A percentile compares a stretch with the other conserved stretches of the same genome.
Conservation (phyloP, 2,797 vertebrate genomes). For the Pampus argenteus region DNA sequence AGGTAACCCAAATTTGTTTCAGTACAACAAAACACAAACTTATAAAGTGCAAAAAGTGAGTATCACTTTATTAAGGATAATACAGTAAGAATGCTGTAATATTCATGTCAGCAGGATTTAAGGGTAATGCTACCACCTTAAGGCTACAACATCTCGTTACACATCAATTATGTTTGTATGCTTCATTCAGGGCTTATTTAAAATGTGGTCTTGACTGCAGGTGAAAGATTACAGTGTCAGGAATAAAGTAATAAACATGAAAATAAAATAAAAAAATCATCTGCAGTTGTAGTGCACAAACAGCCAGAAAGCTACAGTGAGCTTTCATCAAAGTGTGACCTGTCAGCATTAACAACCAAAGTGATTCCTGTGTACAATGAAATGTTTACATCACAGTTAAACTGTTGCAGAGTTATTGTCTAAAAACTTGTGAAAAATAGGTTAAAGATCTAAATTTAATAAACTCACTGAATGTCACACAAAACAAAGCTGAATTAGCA, state of each 20-base stretch:
- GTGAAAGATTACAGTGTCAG: background rate
- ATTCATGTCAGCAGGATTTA: background rate
- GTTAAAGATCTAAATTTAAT: background rate
- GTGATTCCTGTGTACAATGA: background rate
- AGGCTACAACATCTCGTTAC: slow-evolving; percentile 28
- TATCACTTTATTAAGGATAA: slow-evolving; percentile 53
- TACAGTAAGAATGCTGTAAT: slow-evolving; percentile 27
- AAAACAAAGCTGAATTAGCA: slow-evolving; percentile 12
- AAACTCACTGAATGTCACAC: slow-evolving; percentile 3
- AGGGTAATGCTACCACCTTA: slow-evolving; percentile 28
- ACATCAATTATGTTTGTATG: slow-evolving; percentile 1
- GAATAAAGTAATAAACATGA: slow-evolving; percentile 18
- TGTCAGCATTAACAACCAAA: slow-evolving; percentile 16
- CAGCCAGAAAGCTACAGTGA: slow-evolving; percentile 15
- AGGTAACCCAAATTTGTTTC: slow-evolving; percentile 11
- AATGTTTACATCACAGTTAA: background rate
- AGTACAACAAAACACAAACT: slow-evolving; percentile 19
- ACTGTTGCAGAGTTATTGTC: background rate
- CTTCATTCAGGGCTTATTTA: background rate
- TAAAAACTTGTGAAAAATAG: slow-evolving; percentile 8
- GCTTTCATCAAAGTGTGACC: slow-evolving; percentile 41
- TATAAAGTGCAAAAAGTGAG: slow-evolving; percentile 63
- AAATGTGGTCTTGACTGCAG: background rate
- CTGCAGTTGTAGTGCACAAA: slow-evolving; percentile 1
- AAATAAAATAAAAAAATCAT: slow-evolving; percentile 8